phyloP scores from a whole-genome alignment of 2,113 vertebrate species.

The Eclectus roratus region DNA sequence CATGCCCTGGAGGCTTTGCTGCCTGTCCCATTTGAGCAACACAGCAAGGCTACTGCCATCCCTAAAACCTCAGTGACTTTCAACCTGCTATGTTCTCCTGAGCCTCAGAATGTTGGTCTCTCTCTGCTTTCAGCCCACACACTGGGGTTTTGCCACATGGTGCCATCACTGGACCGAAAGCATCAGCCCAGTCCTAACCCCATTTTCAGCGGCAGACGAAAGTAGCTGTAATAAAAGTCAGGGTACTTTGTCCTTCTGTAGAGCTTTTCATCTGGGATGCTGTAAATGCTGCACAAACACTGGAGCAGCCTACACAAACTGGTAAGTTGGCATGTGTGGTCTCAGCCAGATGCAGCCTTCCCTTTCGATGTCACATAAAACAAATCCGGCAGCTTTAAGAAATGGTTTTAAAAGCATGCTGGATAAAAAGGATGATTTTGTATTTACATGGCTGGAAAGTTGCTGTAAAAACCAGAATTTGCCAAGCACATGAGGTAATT shows the following conservation, averaged over 20 bases:
- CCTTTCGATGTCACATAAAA: slow-evolving; percentile 6
- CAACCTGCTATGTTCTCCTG: not conserved
- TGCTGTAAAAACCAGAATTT: not conserved
- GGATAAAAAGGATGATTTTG: slow-evolving; percentile 24
- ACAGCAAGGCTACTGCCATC: not conserved
- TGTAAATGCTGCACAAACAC: not conserved
- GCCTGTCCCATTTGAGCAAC: fast-evolving
- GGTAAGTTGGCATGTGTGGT: not conserved
- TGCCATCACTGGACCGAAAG: not conserved
- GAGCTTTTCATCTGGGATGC: not conserved
- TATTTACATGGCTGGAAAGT: slow-evolving; percentile 47
- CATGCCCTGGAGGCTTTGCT: fast-evolving
- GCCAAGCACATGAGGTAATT: slow-evolving; percentile 49
- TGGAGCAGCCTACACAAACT: slow-evolving; percentile 4
- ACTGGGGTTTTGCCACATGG: not conserved
- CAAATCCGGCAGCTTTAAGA: slow-evolving; percentile 12
- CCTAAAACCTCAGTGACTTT: not conserved
- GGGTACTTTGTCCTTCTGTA: not conserved
- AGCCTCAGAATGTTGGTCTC: not conserved
- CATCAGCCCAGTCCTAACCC: not conserved
- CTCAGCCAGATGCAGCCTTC: slow-evolving; percentile 10
- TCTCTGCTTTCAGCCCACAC: not conserved
- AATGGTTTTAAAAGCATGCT: not conserved
- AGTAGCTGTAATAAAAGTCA: not conserved
- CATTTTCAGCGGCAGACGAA: not conserved